phyloP scores from a whole-genome alignment of 2,113 vertebrate species.

The Bubo bubo region DNA sequence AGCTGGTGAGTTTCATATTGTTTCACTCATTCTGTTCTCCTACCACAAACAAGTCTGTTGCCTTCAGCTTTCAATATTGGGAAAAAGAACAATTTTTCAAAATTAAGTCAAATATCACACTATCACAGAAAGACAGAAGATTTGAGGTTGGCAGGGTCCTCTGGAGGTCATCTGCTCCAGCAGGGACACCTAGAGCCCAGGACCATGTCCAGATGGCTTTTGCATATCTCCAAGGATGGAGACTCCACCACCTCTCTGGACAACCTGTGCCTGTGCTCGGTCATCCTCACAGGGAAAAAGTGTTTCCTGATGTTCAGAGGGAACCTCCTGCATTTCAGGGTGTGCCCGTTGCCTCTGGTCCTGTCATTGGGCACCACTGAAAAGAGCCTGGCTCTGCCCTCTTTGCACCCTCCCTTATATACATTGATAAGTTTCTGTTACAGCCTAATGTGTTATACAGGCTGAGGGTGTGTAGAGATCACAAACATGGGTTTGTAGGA shows the following conservation, averaged over 20 bases:
- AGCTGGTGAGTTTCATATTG: not conserved
- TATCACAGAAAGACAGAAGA: not conserved
- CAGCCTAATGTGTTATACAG: not conserved
- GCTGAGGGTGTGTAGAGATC: not conserved
- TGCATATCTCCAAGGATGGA: not conserved
- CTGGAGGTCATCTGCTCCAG: not conserved
- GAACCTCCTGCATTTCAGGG: too few species aligned
- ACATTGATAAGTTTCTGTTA: not conserved
- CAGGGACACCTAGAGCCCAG: too few species aligned
- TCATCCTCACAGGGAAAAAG: too few species aligned
- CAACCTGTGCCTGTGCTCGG: not conserved
- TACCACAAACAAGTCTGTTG: not conserved
- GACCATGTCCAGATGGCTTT: not conserved
- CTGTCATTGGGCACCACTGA: too few species aligned
- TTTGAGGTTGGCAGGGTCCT: not conserved
- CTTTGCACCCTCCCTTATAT: not conserved
- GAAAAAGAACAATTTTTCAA: not conserved
- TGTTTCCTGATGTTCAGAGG: too few species aligned
- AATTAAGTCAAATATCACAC: not conserved
- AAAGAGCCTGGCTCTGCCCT: too few species aligned
- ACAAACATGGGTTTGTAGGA: not conserved
- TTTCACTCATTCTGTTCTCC: not conserved
- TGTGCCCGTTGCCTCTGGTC: too few species aligned
- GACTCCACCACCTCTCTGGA: not conserved
- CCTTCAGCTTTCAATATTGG: not conserved